Evolutionary conservation across 2,888 invertebrate genomes (phyloP).

Genomic region (Meteorus colon): DNA sequence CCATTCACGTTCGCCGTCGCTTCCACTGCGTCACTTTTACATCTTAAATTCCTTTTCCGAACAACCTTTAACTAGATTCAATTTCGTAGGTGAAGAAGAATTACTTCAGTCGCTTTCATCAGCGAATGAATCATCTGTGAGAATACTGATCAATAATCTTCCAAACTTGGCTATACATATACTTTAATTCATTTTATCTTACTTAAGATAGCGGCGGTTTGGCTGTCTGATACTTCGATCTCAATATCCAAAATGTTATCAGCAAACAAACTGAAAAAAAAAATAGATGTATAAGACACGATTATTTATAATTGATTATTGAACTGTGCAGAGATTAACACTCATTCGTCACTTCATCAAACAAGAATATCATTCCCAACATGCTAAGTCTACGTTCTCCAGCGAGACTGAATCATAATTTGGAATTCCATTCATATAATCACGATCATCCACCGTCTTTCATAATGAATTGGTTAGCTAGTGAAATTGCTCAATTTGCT

Average conservation of each 20-base stretch:
- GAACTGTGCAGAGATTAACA: not conserved
- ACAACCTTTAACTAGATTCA: not conserved
- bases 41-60: not conserved
- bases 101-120: not conserved
- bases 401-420: too few relatives aligned
- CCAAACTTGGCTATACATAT: not conserved
- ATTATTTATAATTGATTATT: not conserved
- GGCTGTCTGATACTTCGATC: slow-evolving; percentile 39
- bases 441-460: too few relatives aligned
- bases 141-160: not conserved
- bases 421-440: too few relatives aligned
- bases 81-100: not conserved
- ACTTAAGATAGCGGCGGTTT: slow-evolving; percentile 46
- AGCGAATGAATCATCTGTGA: not conserved
- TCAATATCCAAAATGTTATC: slow-evolving; percentile 52
- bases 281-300: slow-evolving; percentile 25
- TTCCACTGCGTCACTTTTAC: not conserved
- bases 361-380: too few relatives aligned
- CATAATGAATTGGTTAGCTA: too few relatives aligned
- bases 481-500: too few relatives aligned
- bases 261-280: slow-evolving; percentile 56
- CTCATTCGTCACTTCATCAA: too few relatives aligned
- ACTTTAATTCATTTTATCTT: not conserved
- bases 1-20: not conserved
- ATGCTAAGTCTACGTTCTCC: too few relatives aligned